Evolutionary conservation across 37 sponge, comb jelly and placozoan species (phyloP), one percentile per base, ranked within the genome.

Genomic region (Amphimedon queenslandica): DNA sequence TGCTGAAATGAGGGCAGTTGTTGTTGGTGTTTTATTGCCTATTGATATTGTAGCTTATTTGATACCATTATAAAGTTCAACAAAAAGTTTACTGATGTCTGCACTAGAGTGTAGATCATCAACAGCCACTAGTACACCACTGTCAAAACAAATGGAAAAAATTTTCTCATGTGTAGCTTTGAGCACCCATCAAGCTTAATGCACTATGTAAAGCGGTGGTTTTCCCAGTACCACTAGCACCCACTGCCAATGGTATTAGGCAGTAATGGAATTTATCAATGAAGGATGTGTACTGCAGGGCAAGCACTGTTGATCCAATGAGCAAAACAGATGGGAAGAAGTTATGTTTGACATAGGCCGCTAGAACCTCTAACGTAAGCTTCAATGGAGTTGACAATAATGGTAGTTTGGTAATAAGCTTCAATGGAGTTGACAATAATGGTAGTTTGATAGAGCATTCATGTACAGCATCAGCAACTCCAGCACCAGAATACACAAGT

Each of bases 171-270:
- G 21, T 5, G 42, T 32, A 13, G 28, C 43, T 25, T 38, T 39
- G 21, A 3, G 28, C 18, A 37, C 43, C 70, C 6, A 37, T 33
- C 6, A 69, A 37, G 41, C 43, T 25, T 27, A 69, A 13, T 2
- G 43, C 70, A 69, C 70, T 41, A 18, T 29, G 1, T n/a, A 42
- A 3, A 41, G 70, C 70, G n/a, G 70, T 69, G n/a, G 70, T 38
- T 13, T 69, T 69, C 40, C 70, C 70, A 28, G 70, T 69, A 2
- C 70, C 70, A 38, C 43, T 41, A 1, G 23, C 51, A 4, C 70
- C 70, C 37, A 38, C 37, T 69, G 5, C 6, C 23, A 38, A 37
- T 4, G 70, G 70, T 2, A 69, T 27, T 10, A 43, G 70, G 6
- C 64, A 63, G 20, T 30, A 63, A 10, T 29, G 24, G 40, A 33